Evolutionary conservation across 2,797 vertebrate genomes (phyloP).

Genomic region (Spheniscus humboldti): DNA sequence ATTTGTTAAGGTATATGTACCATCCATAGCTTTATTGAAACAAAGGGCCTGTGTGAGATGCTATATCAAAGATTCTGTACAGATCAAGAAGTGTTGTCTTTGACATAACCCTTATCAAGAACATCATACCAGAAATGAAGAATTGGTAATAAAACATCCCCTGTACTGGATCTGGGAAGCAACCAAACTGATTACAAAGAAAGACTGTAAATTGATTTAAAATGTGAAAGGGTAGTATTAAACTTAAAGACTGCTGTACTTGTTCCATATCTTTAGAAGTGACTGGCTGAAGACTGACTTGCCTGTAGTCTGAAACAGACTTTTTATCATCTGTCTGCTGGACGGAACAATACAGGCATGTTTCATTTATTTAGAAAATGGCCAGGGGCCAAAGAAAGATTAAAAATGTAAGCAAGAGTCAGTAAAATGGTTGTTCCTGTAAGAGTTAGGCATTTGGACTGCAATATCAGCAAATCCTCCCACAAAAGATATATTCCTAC

Average conservation of each 20-base stretch:
- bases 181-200: slow-evolving; percentile 56
- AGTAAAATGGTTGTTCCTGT: slow-evolving; percentile 32
- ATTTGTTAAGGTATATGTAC: slow-evolving; percentile 5
- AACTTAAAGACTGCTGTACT: slow-evolving; percentile 45
- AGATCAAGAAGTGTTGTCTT: slow-evolving; percentile 26
- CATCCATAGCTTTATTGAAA: slow-evolving; percentile 12
- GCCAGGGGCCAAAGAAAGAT: slow-evolving; percentile 37
- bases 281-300: slow-evolving; percentile 28
- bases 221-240: slow-evolving; percentile 44
- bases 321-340: slow-evolving; percentile 53
- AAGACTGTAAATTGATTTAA: slow-evolving; percentile 61
- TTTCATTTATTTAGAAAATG: slow-evolving; percentile 63
- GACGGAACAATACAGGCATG: slow-evolving; percentile 31
- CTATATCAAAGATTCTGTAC: background rate
- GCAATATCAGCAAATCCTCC: slow-evolving; percentile 50
- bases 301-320: slow-evolving; percentile 30
- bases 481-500: slow-evolving; percentile 11
- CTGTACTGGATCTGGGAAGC: slow-evolving; percentile 38
- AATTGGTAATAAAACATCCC: slow-evolving; percentile 36
- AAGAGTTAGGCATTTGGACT: slow-evolving; percentile 41
- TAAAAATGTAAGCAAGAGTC: slow-evolving; percentile 55
- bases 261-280: slow-evolving; percentile 52
- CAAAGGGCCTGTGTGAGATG: background rate
- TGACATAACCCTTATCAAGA: slow-evolving; percentile 36
- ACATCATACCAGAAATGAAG: slow-evolving; percentile 42